Percentiles rank a stretch among this genome's conserved stretches.
These are phyloP conservation scores for Rhinoderma darwinii DNA, from an alignment of 2,113 vertebrate genomes.

Conservation along the genomic window DNA sequence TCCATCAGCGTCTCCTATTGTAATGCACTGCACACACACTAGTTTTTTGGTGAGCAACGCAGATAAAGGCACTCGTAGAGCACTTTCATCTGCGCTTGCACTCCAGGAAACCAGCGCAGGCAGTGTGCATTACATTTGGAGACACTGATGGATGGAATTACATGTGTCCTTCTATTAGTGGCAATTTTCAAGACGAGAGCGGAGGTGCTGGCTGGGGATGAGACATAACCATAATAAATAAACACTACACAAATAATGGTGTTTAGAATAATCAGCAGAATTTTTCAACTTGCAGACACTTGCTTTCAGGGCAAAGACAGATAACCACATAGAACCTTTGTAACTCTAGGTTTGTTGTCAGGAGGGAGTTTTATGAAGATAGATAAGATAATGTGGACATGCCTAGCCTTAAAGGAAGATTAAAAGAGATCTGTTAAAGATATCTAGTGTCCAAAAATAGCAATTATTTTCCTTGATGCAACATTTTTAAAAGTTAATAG, in stretches of 20 bases:
- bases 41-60: too few relatives aligned
- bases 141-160: too few relatives aligned
- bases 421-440: slow-evolving; percentile 23
- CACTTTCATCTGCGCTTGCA: too few relatives aligned
- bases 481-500: slow-evolving; percentile 30
- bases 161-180: too few relatives aligned
- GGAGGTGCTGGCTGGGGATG: too few relatives aligned
- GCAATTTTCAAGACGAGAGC: too few relatives aligned
- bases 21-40: too few relatives aligned
- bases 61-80: too few relatives aligned
- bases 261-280: neutral
- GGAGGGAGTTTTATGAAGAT: slow-evolving; percentile 16
- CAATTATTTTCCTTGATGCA: slow-evolving; percentile 32
- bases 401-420: slow-evolving; percentile 44
- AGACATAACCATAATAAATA: too few relatives aligned
- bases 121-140: too few relatives aligned
- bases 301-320: slow-evolving; percentile 23
- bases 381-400: slow-evolving; percentile 26
- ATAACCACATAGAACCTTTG: neutral
- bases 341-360: slow-evolving; percentile 29
- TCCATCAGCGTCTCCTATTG: too few relatives aligned
- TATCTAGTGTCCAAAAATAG: slow-evolving; percentile 23
- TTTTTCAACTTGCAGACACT: slow-evolving; percentile 6
- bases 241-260: neutral
- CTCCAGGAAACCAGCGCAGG: too few relatives aligned